Conservation (phyloP, 1,140 invertebrate genomes). For the Drosophila sechellia region DNA sequence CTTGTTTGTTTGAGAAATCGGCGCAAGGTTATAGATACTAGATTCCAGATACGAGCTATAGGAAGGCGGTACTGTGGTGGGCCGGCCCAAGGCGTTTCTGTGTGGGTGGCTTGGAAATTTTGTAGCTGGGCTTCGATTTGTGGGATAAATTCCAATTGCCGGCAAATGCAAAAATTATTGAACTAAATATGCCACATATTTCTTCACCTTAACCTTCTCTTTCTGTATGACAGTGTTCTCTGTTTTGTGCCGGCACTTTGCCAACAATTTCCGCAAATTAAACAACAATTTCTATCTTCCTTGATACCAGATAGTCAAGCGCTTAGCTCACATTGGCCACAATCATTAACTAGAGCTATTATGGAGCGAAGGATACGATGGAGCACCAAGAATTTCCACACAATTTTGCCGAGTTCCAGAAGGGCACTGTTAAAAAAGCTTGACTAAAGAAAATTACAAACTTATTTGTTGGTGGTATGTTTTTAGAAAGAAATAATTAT, state of each 20-base stretch:
- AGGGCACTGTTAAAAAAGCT: background rate
- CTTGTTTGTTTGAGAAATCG: constrained; percentile 46
- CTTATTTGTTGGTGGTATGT: too few species aligned
- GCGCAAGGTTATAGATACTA: constrained; percentile 56
- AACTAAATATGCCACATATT: constrained; percentile 20
- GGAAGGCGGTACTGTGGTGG: constrained; percentile 30
- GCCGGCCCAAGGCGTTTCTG: constrained; percentile 23
- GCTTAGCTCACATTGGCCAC: constrained; percentile 69
- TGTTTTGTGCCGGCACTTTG: constrained; percentile 43
- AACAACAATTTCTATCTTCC: constrained; percentile 77
- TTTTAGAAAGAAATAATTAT: too few species aligned
- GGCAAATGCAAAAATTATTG: constrained; percentile 37
- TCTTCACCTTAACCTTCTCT: constrained; percentile 25
- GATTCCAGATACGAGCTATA: constrained; percentile 33
- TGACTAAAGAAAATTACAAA: too few species aligned
- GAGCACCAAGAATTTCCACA: constrained; percentile 28
- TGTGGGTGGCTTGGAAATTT: constrained; percentile 36
- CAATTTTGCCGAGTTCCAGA: background rate
- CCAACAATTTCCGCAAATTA: constrained; percentile 80
- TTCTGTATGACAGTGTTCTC: background rate
- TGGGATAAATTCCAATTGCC: constrained; percentile 19
- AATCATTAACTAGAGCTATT: constrained; percentile 76
- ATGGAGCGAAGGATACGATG: constrained; percentile 58
- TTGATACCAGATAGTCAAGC: constrained; percentile 57
- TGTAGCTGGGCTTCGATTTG: constrained; percentile 18